Base-by-base conservation (phyloP, 2,888 invertebrate species). In the Glyphotaelius pellucidus region DNA sequence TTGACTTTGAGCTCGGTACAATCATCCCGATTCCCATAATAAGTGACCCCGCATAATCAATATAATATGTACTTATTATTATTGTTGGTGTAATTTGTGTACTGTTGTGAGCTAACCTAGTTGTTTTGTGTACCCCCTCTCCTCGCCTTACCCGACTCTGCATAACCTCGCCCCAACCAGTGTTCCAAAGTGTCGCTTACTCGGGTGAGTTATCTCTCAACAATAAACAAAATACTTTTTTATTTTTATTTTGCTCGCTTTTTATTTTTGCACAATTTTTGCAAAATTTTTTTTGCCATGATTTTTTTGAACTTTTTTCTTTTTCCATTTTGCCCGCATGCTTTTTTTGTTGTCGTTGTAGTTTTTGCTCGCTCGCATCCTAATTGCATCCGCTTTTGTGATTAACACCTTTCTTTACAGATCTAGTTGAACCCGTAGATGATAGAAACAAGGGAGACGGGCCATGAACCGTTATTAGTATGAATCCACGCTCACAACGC, bases 161-260 rank as follows among this genome's bases (percentile, higher is more conserved):
- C 91, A 92, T 92, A 85, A 83, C 90, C 89, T 89, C 88, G 88
- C 88, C 90, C 92, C 88, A 85, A 91, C 90, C 97, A 98, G 98
- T 98, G 98, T 98, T 98, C 98, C 98, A 98, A 97, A 98, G 98
- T 97, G 98, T 98, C 98, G 98, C 98, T 96, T 98, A 98, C 97
- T 98, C 98, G 96, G 98, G 98, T 98, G 98, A 98, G 98, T 97
- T 94, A 84, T 85, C 31, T 86, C 30, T 80, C 79, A 80, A 47
- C 38, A 90, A 88, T 88, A 79, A 89, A 89, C 47, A 67, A 19
- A 52, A n/a, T 47, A 30, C 88, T 88, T 67, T n/a, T 88, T 79
- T 15, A 30, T 32, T 35, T 14, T 32, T 89, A 31, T 32, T 67
- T 52, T 52, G 31, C 83, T 25, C 83, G 38, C 32, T 32, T 83